Conservation (phyloP, 2,113 vertebrate species). For the Anseranas semipalmata region DNA sequence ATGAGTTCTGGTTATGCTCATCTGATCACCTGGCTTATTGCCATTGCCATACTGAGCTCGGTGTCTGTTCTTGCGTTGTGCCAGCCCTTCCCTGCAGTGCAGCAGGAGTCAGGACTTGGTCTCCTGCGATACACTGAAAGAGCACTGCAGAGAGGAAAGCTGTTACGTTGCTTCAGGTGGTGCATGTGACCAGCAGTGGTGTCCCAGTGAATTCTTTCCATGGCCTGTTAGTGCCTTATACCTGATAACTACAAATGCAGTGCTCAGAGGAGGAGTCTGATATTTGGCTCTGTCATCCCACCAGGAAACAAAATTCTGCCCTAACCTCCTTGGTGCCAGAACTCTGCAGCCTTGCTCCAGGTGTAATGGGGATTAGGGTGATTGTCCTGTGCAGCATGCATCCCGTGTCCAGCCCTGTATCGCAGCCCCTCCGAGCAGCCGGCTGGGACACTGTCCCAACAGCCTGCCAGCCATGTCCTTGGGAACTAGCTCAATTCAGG, state of each 20-base stretch:
- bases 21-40: not conserved
- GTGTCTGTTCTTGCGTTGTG: not conserved
- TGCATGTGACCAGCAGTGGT: rapidly evolving
- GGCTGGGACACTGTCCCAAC: not conserved
- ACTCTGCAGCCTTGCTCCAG: not conserved
- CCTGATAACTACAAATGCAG: not conserved
- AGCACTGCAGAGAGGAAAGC: not conserved
- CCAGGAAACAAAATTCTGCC: slow-evolving; percentile 7
- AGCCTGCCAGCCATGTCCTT: not conserved
- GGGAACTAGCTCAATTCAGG: not conserved
- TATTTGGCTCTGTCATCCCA: not conserved
- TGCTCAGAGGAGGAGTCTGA: not conserved
- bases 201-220: not conserved
- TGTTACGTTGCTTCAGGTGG: not conserved
- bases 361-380: not conserved
- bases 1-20: not conserved
- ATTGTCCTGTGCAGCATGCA: not conserved
- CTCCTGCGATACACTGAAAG: not conserved
- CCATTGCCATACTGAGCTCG: not conserved
- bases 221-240: not conserved
- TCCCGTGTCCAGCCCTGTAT: not conserved
- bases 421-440: not conserved
- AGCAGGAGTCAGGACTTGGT: not conserved
- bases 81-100: not conserved
- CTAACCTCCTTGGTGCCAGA: not conserved